These are phyloP conservation scores for Euplagia quadripunctaria DNA, from an alignment of 2,888 invertebrate genomes.

Conservation along the genomic window DNA sequence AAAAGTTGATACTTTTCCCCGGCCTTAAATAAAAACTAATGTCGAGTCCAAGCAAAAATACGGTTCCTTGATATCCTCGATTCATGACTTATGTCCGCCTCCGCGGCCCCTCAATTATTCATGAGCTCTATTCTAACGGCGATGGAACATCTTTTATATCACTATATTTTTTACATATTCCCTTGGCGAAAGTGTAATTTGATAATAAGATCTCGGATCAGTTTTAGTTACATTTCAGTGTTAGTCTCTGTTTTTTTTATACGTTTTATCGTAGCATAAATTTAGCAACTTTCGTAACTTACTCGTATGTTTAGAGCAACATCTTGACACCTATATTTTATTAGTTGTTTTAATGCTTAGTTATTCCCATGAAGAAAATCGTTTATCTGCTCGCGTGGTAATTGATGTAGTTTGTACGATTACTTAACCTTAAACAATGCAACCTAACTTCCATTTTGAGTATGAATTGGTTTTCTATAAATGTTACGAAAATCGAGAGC, in stretches of 20 bases:
- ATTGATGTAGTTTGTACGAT: not conserved
- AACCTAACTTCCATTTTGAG: no score
- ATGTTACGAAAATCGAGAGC: no score
- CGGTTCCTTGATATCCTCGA: slow-evolving; percentile 40
- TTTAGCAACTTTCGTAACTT: not conserved
- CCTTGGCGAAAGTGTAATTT: slow-evolving; percentile 35
- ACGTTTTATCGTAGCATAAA: not conserved
- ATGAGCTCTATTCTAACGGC: slow-evolving; percentile 53
- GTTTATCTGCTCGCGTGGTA: not conserved
- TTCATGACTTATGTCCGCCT: slow-evolving; percentile 53
- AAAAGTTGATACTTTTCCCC: no score
- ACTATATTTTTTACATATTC: slow-evolving; percentile 51
- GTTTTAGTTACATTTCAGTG: slow-evolving; percentile 12
- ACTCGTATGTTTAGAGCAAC: not conserved
- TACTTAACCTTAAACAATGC: no score
- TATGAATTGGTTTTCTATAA: no score
- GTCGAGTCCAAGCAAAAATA: slow-evolving; percentile 29
- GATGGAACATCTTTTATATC: slow-evolving; percentile 53
- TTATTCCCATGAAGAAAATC: not conserved
- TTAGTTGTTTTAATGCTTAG: not conserved
- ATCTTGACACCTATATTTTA: not conserved
- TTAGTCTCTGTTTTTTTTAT: slow-evolving; percentile 15
- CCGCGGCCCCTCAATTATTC: slow-evolving; percentile 57
- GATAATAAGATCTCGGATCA: slow-evolving; percentile 33
- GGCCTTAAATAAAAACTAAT: not conserved